phyloP scores from a whole-genome alignment of 2,797 vertebrate species.

The Gastrophryne carolinensis region DNA sequence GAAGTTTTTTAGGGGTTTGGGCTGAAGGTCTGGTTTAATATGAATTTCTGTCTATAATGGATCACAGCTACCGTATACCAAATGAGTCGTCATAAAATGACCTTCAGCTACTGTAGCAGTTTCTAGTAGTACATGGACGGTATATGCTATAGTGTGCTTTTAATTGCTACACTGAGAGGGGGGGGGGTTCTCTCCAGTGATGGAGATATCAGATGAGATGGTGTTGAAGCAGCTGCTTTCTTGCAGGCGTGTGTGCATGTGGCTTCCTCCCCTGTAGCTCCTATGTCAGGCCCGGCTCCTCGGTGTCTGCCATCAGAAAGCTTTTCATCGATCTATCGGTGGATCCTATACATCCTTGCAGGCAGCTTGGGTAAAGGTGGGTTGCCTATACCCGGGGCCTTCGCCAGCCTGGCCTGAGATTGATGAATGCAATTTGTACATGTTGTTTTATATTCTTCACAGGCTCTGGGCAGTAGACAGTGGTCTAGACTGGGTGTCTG shows the following conservation, averaged over 20 bases:
- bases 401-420: slow-evolving; percentile 65
- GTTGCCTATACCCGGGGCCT: slow-evolving; percentile 54
- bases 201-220: neutral
- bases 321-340: slow-evolving; percentile 39
- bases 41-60: too few relatives aligned
- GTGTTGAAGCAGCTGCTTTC: slow-evolving; percentile 3
- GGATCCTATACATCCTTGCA: slow-evolving; percentile 19
- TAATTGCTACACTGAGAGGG: neutral
- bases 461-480: slow-evolving; percentile 65
- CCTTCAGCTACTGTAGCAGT: too few relatives aligned
- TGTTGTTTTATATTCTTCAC: slow-evolving; percentile 76
- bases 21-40: too few relatives aligned
- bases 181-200: neutral
- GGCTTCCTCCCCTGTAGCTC: slow-evolving; percentile 9
- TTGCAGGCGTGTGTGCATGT: neutral
- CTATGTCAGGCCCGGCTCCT: slow-evolving; percentile 37
- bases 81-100: too few relatives aligned
- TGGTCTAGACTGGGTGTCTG: slow-evolving; percentile 79
- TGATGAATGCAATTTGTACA: slow-evolving; percentile 78
- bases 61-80: too few relatives aligned
- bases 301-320: slow-evolving; percentile 35
- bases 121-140: too few relatives aligned
- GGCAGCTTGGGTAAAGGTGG: slow-evolving; percentile 61
- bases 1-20: too few relatives aligned
- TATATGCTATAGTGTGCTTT: too few relatives aligned